A percentile compares a stretch with the other conserved stretches of the same genome.
These are phyloP conservation scores for Scaptomyza flava DNA, from an alignment of 2,888 invertebrate species.

Conservation along the genomic window DNA sequence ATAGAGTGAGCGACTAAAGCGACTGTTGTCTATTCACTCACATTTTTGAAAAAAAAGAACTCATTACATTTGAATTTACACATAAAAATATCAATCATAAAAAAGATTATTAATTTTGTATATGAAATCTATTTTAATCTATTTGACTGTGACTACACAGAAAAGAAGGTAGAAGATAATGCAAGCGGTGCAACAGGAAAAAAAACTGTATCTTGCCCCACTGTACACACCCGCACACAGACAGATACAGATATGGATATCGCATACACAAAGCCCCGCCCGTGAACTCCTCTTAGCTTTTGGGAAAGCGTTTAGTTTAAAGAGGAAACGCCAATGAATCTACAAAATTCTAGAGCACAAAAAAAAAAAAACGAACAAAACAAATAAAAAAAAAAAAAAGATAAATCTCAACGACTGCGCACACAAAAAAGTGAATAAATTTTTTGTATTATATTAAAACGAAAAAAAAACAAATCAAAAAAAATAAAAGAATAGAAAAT, in stretches of 20 bases:
- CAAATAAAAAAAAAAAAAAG: slow-evolving; percentile 27
- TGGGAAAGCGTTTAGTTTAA: slow-evolving; percentile 1
- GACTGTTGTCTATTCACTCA: slow-evolving; percentile 10
- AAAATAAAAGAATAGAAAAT: slow-evolving; percentile 6
- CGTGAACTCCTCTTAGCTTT: slow-evolving; percentile 15
- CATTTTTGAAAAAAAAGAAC: background rate
- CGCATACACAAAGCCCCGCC: slow-evolving; percentile 12
- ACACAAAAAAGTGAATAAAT: slow-evolving; percentile 70
- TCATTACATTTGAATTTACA: slow-evolving; percentile 2
- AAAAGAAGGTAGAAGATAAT: slow-evolving; percentile 12
- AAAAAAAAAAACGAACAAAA: slow-evolving; percentile 30
- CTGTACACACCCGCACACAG: slow-evolving; percentile 37
- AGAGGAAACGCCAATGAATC: slow-evolving; percentile 21
- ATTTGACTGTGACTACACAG: slow-evolving; percentile 10
- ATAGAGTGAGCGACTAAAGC: slow-evolving; percentile 1
- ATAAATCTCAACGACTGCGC: slow-evolving; percentile 77
- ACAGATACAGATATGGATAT: slow-evolving; percentile 18
- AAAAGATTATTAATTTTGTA: slow-evolving; percentile 37
- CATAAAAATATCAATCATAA: background rate
- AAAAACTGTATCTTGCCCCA: slow-evolving; percentile 34
- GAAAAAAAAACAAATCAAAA: slow-evolving; percentile 19
- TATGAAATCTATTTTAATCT: slow-evolving; percentile 64
- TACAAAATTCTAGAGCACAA: slow-evolving; percentile 40
- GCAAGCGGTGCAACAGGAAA: slow-evolving; percentile 11
- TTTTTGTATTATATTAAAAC: slow-evolving; percentile 69